Conservation (phyloP, 2,888 invertebrate species). For the Craniophora ligustri region DNA sequence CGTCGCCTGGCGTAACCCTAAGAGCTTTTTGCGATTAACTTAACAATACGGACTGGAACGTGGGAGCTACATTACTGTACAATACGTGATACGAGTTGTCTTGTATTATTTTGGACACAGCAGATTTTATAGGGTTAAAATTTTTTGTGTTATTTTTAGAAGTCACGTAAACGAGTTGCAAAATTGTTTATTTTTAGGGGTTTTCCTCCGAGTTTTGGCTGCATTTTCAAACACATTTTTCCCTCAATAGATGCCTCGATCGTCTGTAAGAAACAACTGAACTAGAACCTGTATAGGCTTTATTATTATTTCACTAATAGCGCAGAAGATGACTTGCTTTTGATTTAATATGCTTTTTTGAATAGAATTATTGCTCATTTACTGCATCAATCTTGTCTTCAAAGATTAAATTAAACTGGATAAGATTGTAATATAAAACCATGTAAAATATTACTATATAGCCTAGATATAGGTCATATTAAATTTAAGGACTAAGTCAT, state of each 20-base stretch:
- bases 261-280: too few relatives aligned
- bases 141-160: constrained; percentile 9
- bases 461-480: background rate
- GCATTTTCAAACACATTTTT: too few relatives aligned
- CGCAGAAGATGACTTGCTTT: too few relatives aligned
- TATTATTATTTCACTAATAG: too few relatives aligned
- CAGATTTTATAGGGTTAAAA: constrained; percentile 27
- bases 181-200: background rate
- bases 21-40: constrained; percentile 54
- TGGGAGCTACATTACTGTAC: constrained; percentile 29
- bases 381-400: too few relatives aligned
- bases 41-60: constrained; percentile 31
- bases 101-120: constrained; percentile 13
- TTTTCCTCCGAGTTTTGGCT: too few relatives aligned
- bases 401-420: too few relatives aligned
- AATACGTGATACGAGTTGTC: constrained; percentile 35
- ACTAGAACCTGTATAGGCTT: too few relatives aligned
- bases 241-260: too few relatives aligned
- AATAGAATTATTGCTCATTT: too few relatives aligned
- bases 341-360: too few relatives aligned
- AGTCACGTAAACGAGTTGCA: constrained; percentile 2
- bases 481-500: background rate
- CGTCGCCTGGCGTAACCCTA: constrained; percentile 30
- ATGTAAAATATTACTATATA: background rate
- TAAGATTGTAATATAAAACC: too few relatives aligned